phyloP scores from a whole-genome alignment of 2,797 vertebrate genomes.

The Telmatherina bonti region DNA sequence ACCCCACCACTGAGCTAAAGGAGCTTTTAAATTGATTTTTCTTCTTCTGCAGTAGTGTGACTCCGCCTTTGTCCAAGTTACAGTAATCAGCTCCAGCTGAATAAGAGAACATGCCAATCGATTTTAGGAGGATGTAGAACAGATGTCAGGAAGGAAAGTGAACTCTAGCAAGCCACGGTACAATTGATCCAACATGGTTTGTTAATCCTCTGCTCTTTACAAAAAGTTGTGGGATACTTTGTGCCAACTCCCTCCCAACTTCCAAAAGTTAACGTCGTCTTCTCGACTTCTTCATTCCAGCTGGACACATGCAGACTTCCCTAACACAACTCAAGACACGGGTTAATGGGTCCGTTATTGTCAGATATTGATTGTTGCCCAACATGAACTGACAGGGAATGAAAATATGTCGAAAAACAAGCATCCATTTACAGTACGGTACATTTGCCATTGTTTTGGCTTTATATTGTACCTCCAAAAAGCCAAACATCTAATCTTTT shows the following conservation, averaged over 20 bases:
- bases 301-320: too few species aligned
- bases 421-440: too few species aligned
- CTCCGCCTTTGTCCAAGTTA: constrained; percentile 30
- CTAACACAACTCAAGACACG: background rate
- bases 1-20: constrained; percentile 38
- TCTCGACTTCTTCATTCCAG: background rate
- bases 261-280: constrained; percentile 1
- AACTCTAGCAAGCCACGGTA: constrained; percentile 26
- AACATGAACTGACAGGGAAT: background rate
- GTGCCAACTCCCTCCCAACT: constrained; percentile 4
- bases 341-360: background rate
- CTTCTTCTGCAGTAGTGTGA: constrained; percentile 2
- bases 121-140: constrained; percentile 27
- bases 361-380: background rate
- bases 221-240: constrained; percentile 6
- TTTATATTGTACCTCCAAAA: background rate
- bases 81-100: constrained; percentile 29
- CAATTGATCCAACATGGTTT: constrained; percentile 21
- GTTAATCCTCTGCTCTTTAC: constrained; percentile 10
- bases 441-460: background rate
- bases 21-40: constrained; percentile 32
- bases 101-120: constrained; percentile 26
- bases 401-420: too few species aligned
- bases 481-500: background rate
- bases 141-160: constrained; percentile 29